A percentile compares a stretch with the other conserved stretches of the same genome.
These are phyloP conservation scores for Antechinus stuartii DNA, from an alignment of 2,113 vertebrate species.

Conservation along the genomic window DNA sequence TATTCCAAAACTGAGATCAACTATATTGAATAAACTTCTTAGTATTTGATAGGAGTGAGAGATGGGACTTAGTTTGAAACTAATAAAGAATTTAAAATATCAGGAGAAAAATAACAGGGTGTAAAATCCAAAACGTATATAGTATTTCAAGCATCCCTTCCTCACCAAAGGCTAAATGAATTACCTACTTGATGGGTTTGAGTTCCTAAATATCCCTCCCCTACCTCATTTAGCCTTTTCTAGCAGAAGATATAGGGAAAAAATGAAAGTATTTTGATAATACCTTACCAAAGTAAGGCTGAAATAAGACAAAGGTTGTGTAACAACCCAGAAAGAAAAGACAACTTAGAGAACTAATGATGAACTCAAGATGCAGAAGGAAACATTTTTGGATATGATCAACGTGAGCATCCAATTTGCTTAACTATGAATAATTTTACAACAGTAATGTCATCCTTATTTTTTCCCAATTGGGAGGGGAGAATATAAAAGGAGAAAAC, in stretches of 20 bases:
- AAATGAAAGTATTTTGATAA: not conserved
- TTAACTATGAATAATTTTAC: not conserved
- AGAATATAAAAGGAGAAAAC: not conserved
- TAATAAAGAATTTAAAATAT: not conserved
- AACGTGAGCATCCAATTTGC: not conserved
- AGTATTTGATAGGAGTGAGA: not conserved
- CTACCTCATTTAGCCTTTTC: not conserved
- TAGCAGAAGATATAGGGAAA: not conserved
- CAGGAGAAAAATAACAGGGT: no score
- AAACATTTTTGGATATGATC: not conserved
- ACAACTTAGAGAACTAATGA: not conserved
- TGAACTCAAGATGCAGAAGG: not conserved
- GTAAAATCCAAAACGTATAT: not conserved
- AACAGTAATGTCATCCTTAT: not conserved
- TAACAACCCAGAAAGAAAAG: not conserved
- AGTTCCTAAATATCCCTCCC: not conserved
- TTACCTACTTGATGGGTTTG: not conserved
- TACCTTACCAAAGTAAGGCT: not conserved
- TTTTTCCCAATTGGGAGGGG: not conserved
- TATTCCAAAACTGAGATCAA: not conserved
- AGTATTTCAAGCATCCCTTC: not conserved
- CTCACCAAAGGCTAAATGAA: not conserved
- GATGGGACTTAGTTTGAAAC: not conserved
- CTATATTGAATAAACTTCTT: no score
- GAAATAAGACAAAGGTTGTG: not conserved